Percentiles rank a stretch among this genome's conserved stretches.
These are phyloP conservation scores for Gavia stellata DNA, from an alignment of 2,113 vertebrate species.

Conservation along the genomic window DNA sequence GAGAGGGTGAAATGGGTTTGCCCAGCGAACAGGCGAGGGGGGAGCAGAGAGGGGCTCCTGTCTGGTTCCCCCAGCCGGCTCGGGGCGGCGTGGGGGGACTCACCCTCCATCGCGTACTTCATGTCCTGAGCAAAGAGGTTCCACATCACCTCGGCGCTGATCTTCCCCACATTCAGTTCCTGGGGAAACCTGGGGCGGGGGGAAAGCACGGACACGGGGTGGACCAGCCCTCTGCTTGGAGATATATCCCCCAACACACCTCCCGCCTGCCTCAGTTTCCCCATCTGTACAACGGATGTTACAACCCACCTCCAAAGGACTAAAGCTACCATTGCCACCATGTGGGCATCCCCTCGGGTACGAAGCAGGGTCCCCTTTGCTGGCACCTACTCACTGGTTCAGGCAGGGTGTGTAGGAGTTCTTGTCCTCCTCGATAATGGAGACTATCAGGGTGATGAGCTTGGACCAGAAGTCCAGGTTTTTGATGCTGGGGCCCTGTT, in stretches of 20 bases:
- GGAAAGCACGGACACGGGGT: neutral
- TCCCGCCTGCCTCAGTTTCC: neutral
- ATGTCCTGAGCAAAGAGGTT: constrained; percentile 98
- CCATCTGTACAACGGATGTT: neutral
- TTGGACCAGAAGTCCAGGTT: constrained; percentile 99
- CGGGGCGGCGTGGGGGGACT: neutral
- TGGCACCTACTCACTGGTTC: constrained; percentile 86
- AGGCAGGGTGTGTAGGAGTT: constrained; percentile 98
- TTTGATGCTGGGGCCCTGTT: constrained; percentile 98
- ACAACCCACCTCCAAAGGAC: neutral
- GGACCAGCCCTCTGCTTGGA: neutral
- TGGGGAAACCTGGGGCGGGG: constrained; percentile 80
- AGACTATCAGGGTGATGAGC: constrained; percentile 97
- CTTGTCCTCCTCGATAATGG: constrained; percentile 98
- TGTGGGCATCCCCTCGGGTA: fast-evolving
- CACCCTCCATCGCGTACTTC: constrained; percentile 99
- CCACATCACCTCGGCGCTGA: constrained; percentile 99
- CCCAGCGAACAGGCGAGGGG: neutral
- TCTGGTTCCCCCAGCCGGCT: neutral
- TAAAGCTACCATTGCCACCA: neutral
- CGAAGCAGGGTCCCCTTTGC: neutral
- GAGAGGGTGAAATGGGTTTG: neutral
- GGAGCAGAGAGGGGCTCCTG: neutral
- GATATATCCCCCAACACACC: neutral
- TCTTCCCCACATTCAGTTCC: constrained; percentile 96